Conservation (phyloP, 2,888 invertebrate genomes). For the Nineta flava region DNA sequence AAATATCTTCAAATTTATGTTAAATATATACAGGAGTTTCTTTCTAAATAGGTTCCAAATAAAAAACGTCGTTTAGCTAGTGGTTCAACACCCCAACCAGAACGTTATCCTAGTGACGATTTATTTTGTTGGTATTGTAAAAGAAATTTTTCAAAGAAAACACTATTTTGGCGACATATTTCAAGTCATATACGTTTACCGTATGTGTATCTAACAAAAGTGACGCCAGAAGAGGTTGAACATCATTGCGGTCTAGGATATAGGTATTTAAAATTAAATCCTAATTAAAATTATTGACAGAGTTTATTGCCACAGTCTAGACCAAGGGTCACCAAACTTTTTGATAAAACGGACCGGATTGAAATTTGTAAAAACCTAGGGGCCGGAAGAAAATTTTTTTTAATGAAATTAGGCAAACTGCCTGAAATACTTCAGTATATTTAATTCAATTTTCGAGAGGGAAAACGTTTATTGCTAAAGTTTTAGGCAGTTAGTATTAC, state of each 20-base stretch:
- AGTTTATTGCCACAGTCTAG: no score
- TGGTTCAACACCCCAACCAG: background rate
- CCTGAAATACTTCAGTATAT: no score
- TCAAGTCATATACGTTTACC: conserved; percentile 3
- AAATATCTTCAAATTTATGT: no score
- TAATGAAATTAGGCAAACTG: no score
- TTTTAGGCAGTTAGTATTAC: no score
- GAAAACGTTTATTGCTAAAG: no score
- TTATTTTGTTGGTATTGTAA: conserved; percentile 7
- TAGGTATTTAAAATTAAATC: background rate
- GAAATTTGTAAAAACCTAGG: no score
- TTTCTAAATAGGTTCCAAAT: background rate
- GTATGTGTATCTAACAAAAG: conserved; percentile 1
- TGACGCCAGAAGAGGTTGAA: conserved; percentile 1
- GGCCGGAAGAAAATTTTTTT: no score
- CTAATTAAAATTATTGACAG: background rate
- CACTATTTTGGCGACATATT: conserved; percentile 6
- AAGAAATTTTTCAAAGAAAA: conserved; percentile 6
- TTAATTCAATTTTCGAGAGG: no score
- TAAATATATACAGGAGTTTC: no score
- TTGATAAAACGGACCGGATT: no score
- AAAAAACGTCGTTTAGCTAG: background rate
- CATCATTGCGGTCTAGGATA: conserved; percentile 3
- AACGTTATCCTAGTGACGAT: background rate
- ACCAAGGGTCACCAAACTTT: no score